Conservation (phyloP, 2,888 invertebrate species). For the Agonopterix arenella region DNA sequence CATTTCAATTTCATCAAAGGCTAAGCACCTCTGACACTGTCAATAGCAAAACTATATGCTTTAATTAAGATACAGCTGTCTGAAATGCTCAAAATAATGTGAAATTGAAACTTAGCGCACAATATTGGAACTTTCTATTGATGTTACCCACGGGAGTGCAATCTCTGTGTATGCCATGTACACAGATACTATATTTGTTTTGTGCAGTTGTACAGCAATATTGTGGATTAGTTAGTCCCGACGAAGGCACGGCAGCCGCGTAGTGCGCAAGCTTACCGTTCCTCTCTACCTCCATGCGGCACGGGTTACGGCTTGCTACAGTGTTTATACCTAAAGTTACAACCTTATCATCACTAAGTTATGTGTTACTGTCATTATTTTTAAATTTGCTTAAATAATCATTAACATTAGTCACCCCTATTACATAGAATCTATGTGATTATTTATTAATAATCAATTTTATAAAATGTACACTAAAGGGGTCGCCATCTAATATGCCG, state of each 20-base stretch:
- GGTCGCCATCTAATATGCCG: too few relatives aligned
- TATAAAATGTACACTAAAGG: too few relatives aligned
- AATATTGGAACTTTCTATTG: conserved; percentile 67
- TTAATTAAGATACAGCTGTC: conserved; percentile 68
- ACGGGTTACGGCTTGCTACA: too few relatives aligned
- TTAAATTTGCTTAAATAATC: too few relatives aligned
- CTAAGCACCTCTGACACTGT: conserved; percentile 52
- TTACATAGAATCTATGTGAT: too few relatives aligned
- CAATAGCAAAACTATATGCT: conserved; percentile 75
- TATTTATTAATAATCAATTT: too few relatives aligned
- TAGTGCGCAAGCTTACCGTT: conserved; percentile 5
- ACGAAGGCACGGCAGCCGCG: conserved; percentile 16
- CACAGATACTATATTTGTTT: conserved; percentile 55
- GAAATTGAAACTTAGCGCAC: conserved; percentile 74
- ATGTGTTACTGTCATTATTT: too few relatives aligned
- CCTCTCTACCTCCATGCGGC: too few relatives aligned
- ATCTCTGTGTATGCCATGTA: conserved; percentile 65
- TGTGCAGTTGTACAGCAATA: conserved; percentile 62
- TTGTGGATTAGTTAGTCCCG: conserved; percentile 37
- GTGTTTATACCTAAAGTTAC: too few relatives aligned
- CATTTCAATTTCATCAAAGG: conserved; percentile 34
- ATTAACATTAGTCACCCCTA: too few relatives aligned
- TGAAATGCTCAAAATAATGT: conserved; percentile 71
- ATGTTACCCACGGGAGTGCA: conserved; percentile 66
- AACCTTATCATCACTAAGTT: too few relatives aligned